These are phyloP conservation scores for Ianthella basta DNA, from an alignment of 37 sponge, comb jelly and placozoan species.

Conservation along the genomic window DNA sequence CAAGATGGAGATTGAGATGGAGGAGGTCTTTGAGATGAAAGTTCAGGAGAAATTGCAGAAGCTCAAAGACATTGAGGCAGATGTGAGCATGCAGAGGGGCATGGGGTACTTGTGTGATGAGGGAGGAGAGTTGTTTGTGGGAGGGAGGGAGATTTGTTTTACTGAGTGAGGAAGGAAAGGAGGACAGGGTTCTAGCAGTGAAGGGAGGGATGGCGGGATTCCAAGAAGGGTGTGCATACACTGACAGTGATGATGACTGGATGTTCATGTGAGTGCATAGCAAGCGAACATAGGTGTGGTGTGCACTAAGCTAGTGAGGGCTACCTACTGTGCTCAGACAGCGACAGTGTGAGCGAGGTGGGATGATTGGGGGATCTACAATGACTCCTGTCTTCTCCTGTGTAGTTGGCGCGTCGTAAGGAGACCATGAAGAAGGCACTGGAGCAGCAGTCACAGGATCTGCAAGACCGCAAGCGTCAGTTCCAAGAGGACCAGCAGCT, in stretches of 20 bases:
- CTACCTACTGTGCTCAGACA: neutral
- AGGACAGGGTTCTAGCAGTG: too few species aligned
- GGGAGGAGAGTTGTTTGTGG: neutral
- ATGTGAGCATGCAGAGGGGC: conserved; percentile 58
- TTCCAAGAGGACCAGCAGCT: conserved; percentile 88
- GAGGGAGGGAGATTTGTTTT: neutral
- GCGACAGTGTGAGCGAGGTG: neutral
- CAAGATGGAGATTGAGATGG: conserved; percentile 97
- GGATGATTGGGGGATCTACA: neutral
- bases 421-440: conserved; percentile 80
- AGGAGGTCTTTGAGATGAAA: conserved; percentile 95
- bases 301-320: neutral
- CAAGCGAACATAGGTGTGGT: neutral
- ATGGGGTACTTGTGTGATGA: neutral
- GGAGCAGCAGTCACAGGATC: conserved; percentile 85
- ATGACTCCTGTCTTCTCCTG: neutral
- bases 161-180: neutral
- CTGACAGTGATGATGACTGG: too few species aligned
- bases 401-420: conserved; percentile 88
- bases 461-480: conserved; percentile 79
- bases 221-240: too few species aligned
- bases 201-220: too few species aligned
- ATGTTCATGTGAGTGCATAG: too few species aligned
- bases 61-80: conserved; percentile 91
- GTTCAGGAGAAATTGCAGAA: conserved; percentile 97